These are phyloP conservation scores for Bos indicus DNA, from an alignment of 2,113 vertebrate genomes.

Conservation along the genomic window DNA sequence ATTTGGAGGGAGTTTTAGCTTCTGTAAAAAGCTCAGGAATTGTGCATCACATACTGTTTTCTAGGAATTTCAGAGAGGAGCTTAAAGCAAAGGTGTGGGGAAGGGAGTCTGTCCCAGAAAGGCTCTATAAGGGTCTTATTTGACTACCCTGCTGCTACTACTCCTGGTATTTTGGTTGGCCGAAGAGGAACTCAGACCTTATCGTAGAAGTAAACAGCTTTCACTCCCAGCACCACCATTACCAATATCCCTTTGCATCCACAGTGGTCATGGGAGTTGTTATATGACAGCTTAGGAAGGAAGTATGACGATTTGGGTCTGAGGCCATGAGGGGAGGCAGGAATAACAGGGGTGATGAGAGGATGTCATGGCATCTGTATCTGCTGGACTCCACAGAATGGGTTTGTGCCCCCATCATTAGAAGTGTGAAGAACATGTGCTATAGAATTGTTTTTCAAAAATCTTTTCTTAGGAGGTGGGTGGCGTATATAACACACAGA, in stretches of 20 bases:
- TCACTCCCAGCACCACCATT: too few relatives aligned
- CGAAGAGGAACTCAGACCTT: neutral
- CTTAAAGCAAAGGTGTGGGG: neutral
- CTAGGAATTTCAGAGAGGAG: neutral
- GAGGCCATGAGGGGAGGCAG: neutral
- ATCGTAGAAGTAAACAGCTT: neutral
- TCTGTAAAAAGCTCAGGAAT: neutral
- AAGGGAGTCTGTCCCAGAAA: rapidly evolving
- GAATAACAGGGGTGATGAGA: neutral
- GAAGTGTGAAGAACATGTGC: neutral
- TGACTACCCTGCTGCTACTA: neutral
- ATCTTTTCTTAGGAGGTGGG: neutral
- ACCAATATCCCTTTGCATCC: too few relatives aligned
- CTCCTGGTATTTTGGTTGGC: neutral
- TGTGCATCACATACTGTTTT: neutral
- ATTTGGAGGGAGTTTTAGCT: neutral
- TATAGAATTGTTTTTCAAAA: neutral
- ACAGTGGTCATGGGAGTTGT: neutral
- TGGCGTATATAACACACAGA: neutral
- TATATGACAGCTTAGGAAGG: neutral
- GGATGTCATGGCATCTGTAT: neutral
- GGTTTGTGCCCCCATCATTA: neutral
- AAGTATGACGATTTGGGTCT: neutral
- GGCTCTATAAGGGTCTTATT: neutral
- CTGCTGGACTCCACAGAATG: neutral